Evolutionary conservation across 2,113 vertebrate genomes (phyloP).

Genomic region (Bufo gargarizans): DNA sequence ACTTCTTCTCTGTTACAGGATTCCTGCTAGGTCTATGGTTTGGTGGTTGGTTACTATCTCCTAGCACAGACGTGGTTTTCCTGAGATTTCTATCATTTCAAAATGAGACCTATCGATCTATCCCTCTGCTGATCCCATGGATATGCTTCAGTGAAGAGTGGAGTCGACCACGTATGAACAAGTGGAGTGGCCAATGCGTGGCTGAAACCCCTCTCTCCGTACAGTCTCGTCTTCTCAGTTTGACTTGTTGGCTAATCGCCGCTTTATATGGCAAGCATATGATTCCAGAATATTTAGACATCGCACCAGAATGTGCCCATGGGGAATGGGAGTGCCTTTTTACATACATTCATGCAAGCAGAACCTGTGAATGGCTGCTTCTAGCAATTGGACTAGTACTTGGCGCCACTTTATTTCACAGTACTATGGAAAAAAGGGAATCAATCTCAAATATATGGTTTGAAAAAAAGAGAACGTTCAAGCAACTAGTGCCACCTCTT

Average conservation of each 20-base stretch:
- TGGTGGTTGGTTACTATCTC: constrained; percentile 60
- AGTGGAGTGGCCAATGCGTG: background rate
- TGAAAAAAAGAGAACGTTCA: background rate
- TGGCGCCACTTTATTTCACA: constrained; percentile 5
- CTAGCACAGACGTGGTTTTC: constrained; percentile 64
- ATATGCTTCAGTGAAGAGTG: constrained; percentile 68
- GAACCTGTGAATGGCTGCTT: background rate
- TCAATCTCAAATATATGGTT: background rate
- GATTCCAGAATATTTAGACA: constrained; percentile 58
- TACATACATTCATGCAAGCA: background rate
- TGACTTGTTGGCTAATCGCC: constrained; percentile 71
- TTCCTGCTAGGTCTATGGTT: constrained; percentile 68
- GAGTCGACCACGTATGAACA: background rate
- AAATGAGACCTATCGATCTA: constrained; percentile 69
- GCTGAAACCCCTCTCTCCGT: background rate
- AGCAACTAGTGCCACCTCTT: background rate
- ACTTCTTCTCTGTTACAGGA: constrained; percentile 61
- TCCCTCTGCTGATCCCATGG: constrained; percentile 67
- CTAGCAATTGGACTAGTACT: constrained; percentile 29
- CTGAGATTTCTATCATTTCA: constrained; percentile 75
- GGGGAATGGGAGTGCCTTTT: constrained; percentile 25
- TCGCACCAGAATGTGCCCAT: background rate
- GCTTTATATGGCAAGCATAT: constrained; percentile 61
- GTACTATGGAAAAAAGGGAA: background rate
- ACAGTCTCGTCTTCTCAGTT: constrained; percentile 68